Conservation (phyloP, 2,113 vertebrate species). For the Leucosticte australis region DNA sequence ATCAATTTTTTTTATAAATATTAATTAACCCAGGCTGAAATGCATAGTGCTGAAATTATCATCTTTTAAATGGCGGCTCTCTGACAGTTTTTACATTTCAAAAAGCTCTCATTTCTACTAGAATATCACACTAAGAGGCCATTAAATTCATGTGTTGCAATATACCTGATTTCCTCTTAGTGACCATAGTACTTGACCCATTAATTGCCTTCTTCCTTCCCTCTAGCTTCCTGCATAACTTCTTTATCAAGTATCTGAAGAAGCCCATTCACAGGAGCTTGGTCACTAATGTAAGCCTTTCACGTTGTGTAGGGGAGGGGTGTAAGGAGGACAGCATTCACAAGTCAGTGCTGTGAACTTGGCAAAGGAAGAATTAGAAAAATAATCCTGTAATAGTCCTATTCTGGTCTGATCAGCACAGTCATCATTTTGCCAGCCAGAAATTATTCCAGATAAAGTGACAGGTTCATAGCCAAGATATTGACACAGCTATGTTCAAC, state of each 20-base stretch:
- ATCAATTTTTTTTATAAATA: neutral
- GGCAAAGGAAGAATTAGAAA: neutral
- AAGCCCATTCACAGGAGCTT: conserved; percentile 69
- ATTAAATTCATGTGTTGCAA: neutral
- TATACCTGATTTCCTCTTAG: neutral
- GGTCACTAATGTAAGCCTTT: conserved; percentile 68
- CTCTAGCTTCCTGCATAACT: conserved; percentile 67
- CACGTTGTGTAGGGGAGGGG: neutral
- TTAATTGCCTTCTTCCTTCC: neutral
- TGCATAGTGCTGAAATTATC: neutral
- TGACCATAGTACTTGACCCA: neutral
- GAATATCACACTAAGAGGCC: neutral
- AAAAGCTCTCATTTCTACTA: neutral
- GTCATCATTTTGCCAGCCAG: neutral
- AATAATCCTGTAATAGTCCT: neutral
- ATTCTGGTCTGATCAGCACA: neutral
- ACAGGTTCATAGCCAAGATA: neutral
- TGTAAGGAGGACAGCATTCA: neutral
- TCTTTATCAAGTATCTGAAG: conserved; percentile 71
- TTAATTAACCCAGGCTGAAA: neutral
- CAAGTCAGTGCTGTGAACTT: neutral
- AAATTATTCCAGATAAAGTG: neutral
- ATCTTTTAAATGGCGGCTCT: neutral
- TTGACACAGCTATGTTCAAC: neutral
- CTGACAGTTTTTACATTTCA: neutral